Conservation (phyloP, 1,140 invertebrate species). For the Nylanderia fulva region DNA sequence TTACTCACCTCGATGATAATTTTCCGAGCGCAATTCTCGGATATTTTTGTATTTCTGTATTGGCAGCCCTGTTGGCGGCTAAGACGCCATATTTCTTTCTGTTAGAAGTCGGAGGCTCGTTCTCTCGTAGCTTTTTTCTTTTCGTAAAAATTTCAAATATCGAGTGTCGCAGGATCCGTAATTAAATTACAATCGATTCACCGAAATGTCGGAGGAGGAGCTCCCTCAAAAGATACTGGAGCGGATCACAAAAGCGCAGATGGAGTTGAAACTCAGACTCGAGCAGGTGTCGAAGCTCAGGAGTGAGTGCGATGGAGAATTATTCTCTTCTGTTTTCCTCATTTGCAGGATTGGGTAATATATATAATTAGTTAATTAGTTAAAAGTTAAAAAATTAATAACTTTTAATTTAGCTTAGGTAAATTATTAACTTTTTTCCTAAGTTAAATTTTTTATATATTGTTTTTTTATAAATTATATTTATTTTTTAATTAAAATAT, state of each 20-base stretch:
- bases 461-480: too few relatives aligned
- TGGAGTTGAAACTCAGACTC: constrained; percentile 51
- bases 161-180: neutral
- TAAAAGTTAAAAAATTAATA: too few relatives aligned
- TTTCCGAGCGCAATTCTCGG: too few relatives aligned
- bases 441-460: too few relatives aligned
- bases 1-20: too few relatives aligned
- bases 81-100: neutral
- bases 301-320: constrained; percentile 32
- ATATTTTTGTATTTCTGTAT: neutral
- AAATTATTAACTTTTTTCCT: too few relatives aligned
- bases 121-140: neutral
- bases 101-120: neutral
- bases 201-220: neutral
- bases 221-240: neutral
- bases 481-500: too few relatives aligned
- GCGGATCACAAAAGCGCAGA: constrained; percentile 15
- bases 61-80: constrained; percentile 4
- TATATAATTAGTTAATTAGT: too few relatives aligned
- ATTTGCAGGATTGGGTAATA: too few relatives aligned
- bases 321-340: too few relatives aligned
- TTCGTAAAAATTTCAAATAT: neutral
- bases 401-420: too few relatives aligned
- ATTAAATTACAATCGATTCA: neutral
- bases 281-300: constrained; percentile 60